A percentile compares a stretch with the other conserved stretches of the same genome.
Evolutionary conservation across 2,113 vertebrate genomes (phyloP).

Genomic region (Spermophilus dauricus): DNA sequence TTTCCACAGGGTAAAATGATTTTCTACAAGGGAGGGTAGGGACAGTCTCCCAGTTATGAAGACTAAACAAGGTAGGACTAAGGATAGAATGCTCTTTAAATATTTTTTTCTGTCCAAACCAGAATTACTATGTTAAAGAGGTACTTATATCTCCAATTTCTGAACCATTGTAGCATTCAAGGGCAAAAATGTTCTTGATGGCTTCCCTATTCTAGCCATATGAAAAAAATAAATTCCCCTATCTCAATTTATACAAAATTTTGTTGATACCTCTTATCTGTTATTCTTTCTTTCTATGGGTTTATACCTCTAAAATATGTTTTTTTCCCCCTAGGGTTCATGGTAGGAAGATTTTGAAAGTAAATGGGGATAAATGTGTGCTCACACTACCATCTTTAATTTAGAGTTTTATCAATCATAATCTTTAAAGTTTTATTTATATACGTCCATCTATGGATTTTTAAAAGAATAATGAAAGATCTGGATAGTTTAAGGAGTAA

Average conservation of each 20-base stretch:
- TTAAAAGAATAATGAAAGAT: conserved; percentile 32
- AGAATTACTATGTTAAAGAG: conserved; percentile 10
- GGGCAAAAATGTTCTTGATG: not conserved
- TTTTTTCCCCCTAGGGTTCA: not conserved
- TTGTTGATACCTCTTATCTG: not conserved
- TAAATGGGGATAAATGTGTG: not conserved
- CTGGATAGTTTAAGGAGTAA: conserved; percentile 33
- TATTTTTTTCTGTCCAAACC: not conserved
- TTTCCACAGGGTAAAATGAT: not conserved
- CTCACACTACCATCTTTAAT: not conserved
- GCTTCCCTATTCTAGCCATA: not conserved
- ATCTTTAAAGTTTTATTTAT: conserved; percentile 40
- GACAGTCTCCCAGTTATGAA: not conserved
- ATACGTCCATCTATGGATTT: not conserved
- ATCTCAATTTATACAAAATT: not conserved
- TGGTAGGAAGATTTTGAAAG: conserved; percentile 20
- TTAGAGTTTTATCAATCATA: not conserved
- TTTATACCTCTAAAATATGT: not conserved
- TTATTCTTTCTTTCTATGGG: not conserved
- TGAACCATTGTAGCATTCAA: not conserved
- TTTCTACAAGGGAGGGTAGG: not conserved
- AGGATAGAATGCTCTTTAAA: not conserved
- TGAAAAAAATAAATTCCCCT: not conserved
- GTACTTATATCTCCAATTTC: not conserved
- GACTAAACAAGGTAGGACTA: not conserved